Evolutionary conservation across 1,140 invertebrate species (phyloP), one percentile per base, ranked within the genome.

Genomic region (Drosophila tsacasi): DNA sequence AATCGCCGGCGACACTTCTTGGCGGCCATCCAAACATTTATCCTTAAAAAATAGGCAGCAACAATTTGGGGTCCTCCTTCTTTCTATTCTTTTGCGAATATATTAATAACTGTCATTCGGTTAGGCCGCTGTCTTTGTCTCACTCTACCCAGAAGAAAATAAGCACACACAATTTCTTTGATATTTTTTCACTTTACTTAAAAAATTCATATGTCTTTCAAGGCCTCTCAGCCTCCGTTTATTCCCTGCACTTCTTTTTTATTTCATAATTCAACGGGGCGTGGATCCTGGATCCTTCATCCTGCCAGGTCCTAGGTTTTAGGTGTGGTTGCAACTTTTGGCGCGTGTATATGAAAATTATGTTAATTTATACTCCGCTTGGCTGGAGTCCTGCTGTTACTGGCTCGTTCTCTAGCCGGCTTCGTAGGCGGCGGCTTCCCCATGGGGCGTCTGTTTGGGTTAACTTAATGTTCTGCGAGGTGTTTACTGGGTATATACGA

Each of bases 51-150:
- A 68, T 89, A 84, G 78, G 77, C 84, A 84, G 58, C 66, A 49
- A 23, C 69, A 80, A 80, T 66, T 71, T 21, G n/a, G 9, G 3
- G 46, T 17, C 44, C 32, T 39, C 25, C 40, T 50, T 37, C 5
- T 37, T 23, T 6, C 8, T 37, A 12, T 23, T 37, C 35, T 46
- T 49, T 44, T 50, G 30, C 55, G 40, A 64, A 61, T 71, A 72
- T 79, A 87, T 87, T 84, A 89, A 87, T 84, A 87, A 87, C 84
- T 89, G 84, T 89, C 84, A 87, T 71, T 73, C 64, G 61, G 54
- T 39, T 63, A 67, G 58, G 42, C 27, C 46, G 42, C 32, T 54
- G 32, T 55, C 74, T 76, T 76, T 77, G 73, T 67, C 63, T 60
- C 63, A 57, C 62, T 54, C 57, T 40, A 57, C 46, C 58, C 19